phyloP scores from a whole-genome alignment of 2,888 invertebrate genomes.

The Nomada goodeniana region DNA sequence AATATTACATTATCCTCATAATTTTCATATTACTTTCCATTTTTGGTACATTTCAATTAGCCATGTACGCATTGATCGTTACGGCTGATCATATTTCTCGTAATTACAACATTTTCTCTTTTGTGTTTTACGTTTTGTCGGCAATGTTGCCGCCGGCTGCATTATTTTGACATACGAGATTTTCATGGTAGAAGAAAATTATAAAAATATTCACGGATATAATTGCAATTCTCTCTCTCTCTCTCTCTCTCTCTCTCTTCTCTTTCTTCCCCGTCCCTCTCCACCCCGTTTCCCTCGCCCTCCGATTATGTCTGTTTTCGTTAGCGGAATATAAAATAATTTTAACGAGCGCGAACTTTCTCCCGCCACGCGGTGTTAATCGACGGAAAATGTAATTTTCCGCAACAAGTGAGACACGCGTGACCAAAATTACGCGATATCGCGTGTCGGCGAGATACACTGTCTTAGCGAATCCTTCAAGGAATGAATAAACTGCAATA shows the following conservation, averaged over 20 bases:
- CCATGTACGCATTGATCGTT: not conserved
- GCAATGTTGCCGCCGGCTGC: constrained; percentile 61
- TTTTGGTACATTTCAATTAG: not conserved
- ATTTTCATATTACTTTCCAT: constrained; percentile 2
- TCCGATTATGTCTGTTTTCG: not conserved
- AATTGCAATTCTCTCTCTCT: constrained; percentile 60
- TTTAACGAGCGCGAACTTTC: not conserved
- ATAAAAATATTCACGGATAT: constrained; percentile 68
- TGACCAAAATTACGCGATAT: not conserved
- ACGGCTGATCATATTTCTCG: not conserved
- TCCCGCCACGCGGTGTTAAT: not conserved
- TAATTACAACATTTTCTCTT: not conserved
- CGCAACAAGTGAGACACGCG: not conserved
- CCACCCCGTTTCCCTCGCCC: not conserved
- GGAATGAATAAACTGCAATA: constrained; percentile 20
- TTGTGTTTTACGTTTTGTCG: constrained; percentile 42
- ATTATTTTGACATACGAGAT: constrained; percentile 67
- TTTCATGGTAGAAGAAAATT: constrained; percentile 71
- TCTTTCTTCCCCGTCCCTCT: constrained; percentile 1
- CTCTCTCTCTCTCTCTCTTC: constrained; percentile 28
- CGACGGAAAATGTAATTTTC: constrained; percentile 11
- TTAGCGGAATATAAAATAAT: not conserved
- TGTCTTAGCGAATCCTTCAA: constrained; percentile 4
- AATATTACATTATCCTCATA: not conserved
- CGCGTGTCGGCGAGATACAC: not conserved